These are phyloP conservation scores for Microtus pennsylvanicus DNA, from an alignment of 2,113 vertebrate species.

Conservation along the genomic window DNA sequence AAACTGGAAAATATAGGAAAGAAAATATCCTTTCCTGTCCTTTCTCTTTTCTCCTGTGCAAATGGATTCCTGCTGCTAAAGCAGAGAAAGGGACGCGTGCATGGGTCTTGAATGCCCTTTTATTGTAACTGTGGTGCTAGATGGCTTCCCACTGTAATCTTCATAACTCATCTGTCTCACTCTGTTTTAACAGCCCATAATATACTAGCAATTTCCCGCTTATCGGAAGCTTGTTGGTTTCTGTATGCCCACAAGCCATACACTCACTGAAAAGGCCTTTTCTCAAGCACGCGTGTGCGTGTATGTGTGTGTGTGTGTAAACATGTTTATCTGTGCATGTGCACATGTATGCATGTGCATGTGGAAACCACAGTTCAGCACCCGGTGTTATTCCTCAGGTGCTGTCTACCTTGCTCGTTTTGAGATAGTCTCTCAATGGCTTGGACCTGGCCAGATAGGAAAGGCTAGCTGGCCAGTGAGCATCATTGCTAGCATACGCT, in stretches of 20 bases:
- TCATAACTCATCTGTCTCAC: neutral
- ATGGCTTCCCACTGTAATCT: neutral
- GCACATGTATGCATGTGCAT: neutral
- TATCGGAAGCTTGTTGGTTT: neutral
- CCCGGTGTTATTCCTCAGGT: neutral
- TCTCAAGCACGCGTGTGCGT: neutral
- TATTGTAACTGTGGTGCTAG: neutral
- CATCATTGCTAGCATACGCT: neutral
- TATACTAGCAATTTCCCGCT: neutral
- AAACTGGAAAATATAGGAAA: neutral
- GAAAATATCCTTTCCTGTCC: neutral
- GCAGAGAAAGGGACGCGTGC: neutral
- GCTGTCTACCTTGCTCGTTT: neutral
- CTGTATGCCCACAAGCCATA: neutral
- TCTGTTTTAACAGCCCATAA: neutral
- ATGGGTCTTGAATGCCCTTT: neutral
- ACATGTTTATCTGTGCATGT: no score
- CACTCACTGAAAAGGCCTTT: neutral
- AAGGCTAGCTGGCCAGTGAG: neutral
- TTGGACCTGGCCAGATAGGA: neutral
- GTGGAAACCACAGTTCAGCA: neutral
- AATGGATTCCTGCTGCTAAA: slow-evolving; percentile 8
- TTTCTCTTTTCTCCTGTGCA: neutral
- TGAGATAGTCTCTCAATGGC: neutral
- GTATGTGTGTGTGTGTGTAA: no score